A percentile compares a stretch with the other conserved stretches of the same genome.
phyloP scores from a whole-genome alignment of 1,140 invertebrate species.

The Pseudomyrmex concolor region DNA sequence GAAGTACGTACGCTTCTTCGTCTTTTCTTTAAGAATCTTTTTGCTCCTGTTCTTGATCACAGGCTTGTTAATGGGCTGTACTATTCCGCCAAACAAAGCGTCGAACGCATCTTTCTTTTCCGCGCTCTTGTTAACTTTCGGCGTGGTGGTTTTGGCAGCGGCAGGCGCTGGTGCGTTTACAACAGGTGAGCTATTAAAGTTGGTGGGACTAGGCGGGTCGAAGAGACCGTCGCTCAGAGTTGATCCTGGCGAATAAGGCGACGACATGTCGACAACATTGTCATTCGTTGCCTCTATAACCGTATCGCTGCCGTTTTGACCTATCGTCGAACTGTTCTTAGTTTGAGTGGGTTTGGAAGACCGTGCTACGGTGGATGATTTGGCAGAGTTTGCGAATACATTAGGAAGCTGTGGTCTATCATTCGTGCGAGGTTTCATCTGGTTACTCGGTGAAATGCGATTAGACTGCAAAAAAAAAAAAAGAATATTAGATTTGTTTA shows the following conservation, averaged over 20 bases:
- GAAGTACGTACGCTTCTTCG: conserved; percentile 80
- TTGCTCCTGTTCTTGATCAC: conserved; percentile 78
- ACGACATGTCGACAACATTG: conserved; percentile 89
- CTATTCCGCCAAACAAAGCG: conserved; percentile 84
- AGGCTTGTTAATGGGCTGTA: conserved; percentile 79
- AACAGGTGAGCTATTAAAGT: conserved; percentile 80
- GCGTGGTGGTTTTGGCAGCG: conserved; percentile 71
- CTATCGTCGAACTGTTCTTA: conserved; percentile 75
- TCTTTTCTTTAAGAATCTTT: conserved; percentile 79
- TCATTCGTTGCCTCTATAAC: conserved; percentile 75
- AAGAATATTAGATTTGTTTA: neutral
- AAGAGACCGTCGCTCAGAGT: conserved; percentile 94
- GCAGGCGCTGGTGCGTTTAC: conserved; percentile 57
- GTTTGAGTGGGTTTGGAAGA: conserved; percentile 71
- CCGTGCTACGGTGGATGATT: conserved; percentile 63
- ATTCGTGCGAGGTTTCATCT: conserved; percentile 77
- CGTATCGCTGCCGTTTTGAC: conserved; percentile 83
- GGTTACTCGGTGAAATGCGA: conserved; percentile 83
- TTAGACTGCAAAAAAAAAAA: conserved; percentile 75
- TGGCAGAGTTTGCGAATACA: conserved; percentile 80
- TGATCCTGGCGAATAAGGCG: conserved; percentile 93
- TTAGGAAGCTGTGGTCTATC: conserved; percentile 80
- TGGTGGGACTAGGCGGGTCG: conserved; percentile 90
- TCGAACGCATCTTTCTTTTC: conserved; percentile 86
- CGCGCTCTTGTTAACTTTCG: conserved; percentile 77